These are phyloP conservation scores for Helogale parvula DNA, from an alignment of 2,113 vertebrate genomes.

Conservation along the genomic window DNA sequence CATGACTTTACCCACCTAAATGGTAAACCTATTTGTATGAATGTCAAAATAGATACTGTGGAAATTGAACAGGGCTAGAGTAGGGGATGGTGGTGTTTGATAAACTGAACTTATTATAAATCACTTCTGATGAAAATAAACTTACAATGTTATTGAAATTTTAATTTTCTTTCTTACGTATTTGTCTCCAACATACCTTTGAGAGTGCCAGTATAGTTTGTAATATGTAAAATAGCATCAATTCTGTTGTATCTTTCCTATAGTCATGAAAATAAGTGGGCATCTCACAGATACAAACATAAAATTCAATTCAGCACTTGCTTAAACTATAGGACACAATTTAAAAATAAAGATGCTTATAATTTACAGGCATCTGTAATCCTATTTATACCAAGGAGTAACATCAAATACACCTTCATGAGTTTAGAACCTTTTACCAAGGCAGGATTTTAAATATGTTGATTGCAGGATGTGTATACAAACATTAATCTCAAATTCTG, in stretches of 20 bases:
- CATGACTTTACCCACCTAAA: background rate
- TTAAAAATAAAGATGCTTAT: background rate
- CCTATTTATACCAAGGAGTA: background rate
- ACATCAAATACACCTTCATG: background rate
- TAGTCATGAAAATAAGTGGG: background rate
- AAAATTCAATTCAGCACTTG: background rate
- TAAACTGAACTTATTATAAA: background rate
- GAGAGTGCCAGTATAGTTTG: background rate
- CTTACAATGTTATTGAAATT: background rate
- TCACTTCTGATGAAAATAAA: background rate
- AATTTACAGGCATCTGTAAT: background rate
- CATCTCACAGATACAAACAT: background rate
- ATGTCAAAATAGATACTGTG: background rate
- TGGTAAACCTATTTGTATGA: slow-evolving; percentile 38
- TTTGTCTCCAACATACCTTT: background rate
- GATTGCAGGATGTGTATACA: background rate
- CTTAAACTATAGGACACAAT: background rate
- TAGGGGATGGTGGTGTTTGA: background rate
- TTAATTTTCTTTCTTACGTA: background rate
- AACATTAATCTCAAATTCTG: slow-evolving; percentile 6
- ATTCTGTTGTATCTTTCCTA: background rate
- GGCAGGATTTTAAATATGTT: background rate
- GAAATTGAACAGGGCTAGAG: background rate
- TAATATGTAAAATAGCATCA: background rate
- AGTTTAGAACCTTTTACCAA: background rate